Percentiles rank a stretch among this genome's conserved stretches.
Conservation (phyloP, 2,797 vertebrate species). For the Lemur catta region DNA sequence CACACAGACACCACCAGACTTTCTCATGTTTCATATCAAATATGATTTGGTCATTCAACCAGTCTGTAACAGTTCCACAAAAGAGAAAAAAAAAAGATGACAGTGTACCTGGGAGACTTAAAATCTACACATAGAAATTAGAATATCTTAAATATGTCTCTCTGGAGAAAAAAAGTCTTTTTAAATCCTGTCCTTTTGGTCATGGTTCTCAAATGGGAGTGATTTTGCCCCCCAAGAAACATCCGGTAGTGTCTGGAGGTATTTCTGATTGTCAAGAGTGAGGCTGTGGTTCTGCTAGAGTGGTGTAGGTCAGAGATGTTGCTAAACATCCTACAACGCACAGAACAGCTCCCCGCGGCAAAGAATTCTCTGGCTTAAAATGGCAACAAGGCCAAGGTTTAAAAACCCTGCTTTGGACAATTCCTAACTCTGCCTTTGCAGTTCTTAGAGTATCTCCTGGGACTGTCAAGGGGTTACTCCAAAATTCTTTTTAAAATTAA, state of each 20-base stretch:
- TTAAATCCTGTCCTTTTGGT: not conserved
- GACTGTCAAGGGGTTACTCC: not conserved
- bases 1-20: not conserved
- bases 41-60: not conserved
- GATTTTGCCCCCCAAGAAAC: not conserved
- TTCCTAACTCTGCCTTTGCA: not conserved
- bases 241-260: not conserved
- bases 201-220: not conserved
- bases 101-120: not conserved
- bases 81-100: not conserved
- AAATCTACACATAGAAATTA: not conserved
- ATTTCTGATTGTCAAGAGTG: not conserved
- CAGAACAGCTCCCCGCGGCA: not conserved
- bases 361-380: not conserved
- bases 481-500: not conserved
- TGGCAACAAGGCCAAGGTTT: not conserved
- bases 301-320: not conserved
- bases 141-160: not conserved
- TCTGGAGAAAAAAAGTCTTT: not conserved
- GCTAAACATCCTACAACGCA: not conserved
- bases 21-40: not conserved
- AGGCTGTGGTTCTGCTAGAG: not conserved
- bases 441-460: not conserved
- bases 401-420: not conserved
- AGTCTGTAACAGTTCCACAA: not conserved